Base-by-base conservation (phyloP, 2,888 invertebrate species). In the Aspidiotus rigidus region DNA sequence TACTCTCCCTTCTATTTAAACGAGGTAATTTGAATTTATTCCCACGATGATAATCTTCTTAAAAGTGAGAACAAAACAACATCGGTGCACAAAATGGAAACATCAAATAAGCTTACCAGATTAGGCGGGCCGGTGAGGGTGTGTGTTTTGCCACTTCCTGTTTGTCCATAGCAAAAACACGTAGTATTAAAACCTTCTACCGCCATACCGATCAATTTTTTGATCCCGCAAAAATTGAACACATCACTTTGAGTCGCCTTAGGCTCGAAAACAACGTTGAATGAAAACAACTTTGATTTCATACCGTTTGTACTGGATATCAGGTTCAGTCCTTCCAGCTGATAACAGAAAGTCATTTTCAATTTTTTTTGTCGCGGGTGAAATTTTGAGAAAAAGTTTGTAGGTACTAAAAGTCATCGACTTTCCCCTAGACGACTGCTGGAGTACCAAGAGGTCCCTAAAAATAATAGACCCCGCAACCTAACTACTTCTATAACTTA, bases 81-180 rank as follows among this genome's bases (percentile, higher is more conserved):
- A 5, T 5, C 28, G 2, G 28, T 28, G 28, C 28, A 5, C 28
- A 28, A 28, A 28, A 5, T 28, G 5, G 28, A 28, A 28, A 28
- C 2, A 28, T 28, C 28, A 28, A 28, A 28, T 28, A 28, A 28
- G 77, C 82, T 81, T 78, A 92, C 92, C 81, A 92, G 79, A 74
- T 88, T 87, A 0, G 93, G 92, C 11, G 91, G 91, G 72, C 96
- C 96, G 0, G 95, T 95, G 69, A 96, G 83, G 0, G 96, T 96
- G 77, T 95, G 94, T 0, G 96, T 96, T 80, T 96, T 96, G 7
- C 96, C 96, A 74, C 93, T 93, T 57, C 96, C 95, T 0, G 96
- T 96, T 80, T 96, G 96, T 1, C 96, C 96, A 79, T 96, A 96
- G 77, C 96, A 96, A 79, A 96, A 92, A 40, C 89, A 90, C 0